Conservation (phyloP, 1,140 invertebrate species). For the Anadara kagoshimensis region DNA sequence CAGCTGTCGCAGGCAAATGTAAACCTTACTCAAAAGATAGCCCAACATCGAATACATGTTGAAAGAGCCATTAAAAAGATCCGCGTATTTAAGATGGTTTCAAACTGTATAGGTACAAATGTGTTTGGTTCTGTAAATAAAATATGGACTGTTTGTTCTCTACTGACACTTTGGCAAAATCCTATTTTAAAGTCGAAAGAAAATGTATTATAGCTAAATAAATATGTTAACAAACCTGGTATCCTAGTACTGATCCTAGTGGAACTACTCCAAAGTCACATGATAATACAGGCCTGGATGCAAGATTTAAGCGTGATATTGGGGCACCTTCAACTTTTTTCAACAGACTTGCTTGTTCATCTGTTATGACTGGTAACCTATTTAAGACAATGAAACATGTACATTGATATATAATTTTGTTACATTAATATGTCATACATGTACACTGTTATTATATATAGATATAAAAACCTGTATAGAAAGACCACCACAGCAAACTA, state of each 20-base stretch:
- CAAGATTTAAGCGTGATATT: conserved; percentile 14
- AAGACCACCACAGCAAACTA: too few species aligned
- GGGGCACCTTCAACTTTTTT: neutral
- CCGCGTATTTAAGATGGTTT: conserved; percentile 33
- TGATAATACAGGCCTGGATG: conserved; percentile 16
- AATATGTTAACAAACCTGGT: too few species aligned
- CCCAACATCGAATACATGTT: conserved; percentile 33
- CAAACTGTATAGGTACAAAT: conserved; percentile 7
- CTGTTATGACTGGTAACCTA: too few species aligned
- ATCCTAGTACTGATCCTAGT: too few species aligned
- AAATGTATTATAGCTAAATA: too few species aligned
- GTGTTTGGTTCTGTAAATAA: conserved; percentile 30
- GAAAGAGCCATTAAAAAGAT: conserved; percentile 32
- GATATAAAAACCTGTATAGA: too few species aligned
- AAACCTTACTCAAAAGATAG: conserved; percentile 31
- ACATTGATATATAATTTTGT: too few species aligned
- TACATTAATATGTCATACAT: too few species aligned
- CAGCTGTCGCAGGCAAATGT: conserved; percentile 30
- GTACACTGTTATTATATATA: too few species aligned
- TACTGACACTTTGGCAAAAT: conserved; percentile 40
- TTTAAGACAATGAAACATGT: too few species aligned
- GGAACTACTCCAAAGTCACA: conserved; percentile 23
- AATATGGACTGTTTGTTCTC: conserved; percentile 34
- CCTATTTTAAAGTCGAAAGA: conserved; percentile 36
- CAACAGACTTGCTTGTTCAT: conserved; percentile 1